A percentile compares a stretch with the other conserved stretches of the same genome.
Evolutionary conservation across 2,113 vertebrate species (phyloP).

Genomic region (Steatornis caripensis): DNA sequence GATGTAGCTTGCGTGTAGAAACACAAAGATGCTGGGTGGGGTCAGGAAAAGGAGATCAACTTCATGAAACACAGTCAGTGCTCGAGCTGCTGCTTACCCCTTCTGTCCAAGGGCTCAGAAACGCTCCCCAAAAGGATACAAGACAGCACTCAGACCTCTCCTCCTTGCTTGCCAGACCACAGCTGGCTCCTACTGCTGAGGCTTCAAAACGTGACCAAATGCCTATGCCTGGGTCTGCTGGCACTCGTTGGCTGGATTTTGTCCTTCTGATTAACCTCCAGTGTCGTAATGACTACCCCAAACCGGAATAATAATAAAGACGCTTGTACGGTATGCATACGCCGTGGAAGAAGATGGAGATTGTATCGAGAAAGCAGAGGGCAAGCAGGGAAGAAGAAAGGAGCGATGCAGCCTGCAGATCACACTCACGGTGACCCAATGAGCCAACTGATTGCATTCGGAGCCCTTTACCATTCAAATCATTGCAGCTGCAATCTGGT

Average conservation of each 20-base stretch:
- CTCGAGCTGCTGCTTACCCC: not conserved
- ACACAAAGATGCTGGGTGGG: not conserved
- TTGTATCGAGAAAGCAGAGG: not conserved
- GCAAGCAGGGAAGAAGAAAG: not conserved
- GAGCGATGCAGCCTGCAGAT: not conserved
- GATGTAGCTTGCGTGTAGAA: not conserved
- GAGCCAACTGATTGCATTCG: not conserved
- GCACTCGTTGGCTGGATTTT: not conserved
- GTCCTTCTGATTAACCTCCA: not conserved
- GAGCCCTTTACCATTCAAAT: not conserved
- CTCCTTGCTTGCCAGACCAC: not conserved
- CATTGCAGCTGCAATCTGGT: not conserved
- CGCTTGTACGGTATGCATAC: not conserved
- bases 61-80: fast-evolving
- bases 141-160: not conserved
- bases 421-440: not conserved
- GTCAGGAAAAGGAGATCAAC: not conserved
- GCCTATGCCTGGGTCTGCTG: not conserved
- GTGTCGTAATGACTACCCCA: not conserved
- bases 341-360: not conserved
- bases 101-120: not conserved
- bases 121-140: not conserved
- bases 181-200: not conserved
- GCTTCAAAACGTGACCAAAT: not conserved
- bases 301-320: not conserved